A percentile compares a stretch with the other conserved stretches of the same genome.
These are phyloP conservation scores for Eutolmus rufibarbis DNA, from an alignment of 2,888 invertebrate species.

Conservation along the genomic window DNA sequence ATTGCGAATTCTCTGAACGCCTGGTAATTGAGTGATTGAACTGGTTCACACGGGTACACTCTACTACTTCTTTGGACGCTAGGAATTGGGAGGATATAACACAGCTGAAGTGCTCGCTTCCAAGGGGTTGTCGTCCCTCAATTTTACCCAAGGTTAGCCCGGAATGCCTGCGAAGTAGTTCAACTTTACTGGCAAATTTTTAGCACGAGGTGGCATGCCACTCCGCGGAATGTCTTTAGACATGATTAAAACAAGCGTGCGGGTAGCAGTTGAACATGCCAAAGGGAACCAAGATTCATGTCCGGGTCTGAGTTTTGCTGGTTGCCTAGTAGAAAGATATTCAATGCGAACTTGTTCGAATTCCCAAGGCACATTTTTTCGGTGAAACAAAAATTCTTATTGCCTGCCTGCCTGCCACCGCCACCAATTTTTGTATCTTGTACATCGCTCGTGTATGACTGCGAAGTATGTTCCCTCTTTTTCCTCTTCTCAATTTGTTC, in stretches of 20 bases:
- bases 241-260: background rate
- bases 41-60: slow-evolving; percentile 26
- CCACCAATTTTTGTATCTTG: background rate
- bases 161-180: background rate
- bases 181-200: background rate
- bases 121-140: background rate
- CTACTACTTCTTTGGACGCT: background rate
- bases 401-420: background rate
- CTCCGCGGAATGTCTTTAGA: background rate
- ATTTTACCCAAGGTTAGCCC: background rate
- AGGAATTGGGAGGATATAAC: background rate
- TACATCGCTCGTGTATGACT: background rate
- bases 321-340: slow-evolving; percentile 41
- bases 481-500: background rate
- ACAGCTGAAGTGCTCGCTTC: background rate
- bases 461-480: background rate
- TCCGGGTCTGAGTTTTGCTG: background rate
- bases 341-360: slow-evolving; percentile 41
- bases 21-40: slow-evolving; percentile 30
- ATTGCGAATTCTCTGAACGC: background rate
- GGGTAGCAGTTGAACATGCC: background rate
- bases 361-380: slow-evolving; percentile 6
- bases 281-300: background rate
- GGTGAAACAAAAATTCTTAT: background rate
- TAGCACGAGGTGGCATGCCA: background rate